Evolutionary conservation across 2,113 vertebrate genomes (phyloP).

Genomic region (Nothocercus julius): DNA sequence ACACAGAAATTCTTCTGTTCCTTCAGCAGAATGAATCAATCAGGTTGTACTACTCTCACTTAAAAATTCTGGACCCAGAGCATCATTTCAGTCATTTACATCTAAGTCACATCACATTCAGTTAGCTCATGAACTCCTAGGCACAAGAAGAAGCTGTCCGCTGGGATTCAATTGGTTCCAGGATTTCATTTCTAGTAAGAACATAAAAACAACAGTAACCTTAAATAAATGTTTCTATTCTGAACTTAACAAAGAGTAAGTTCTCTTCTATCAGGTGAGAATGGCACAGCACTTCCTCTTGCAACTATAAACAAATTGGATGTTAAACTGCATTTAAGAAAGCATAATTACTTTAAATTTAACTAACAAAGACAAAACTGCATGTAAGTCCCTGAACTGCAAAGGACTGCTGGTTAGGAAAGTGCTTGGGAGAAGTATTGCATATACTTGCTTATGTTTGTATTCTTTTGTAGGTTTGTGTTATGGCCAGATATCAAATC

Average conservation of each 20-base stretch:
- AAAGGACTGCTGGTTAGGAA: neutral
- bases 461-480: neutral
- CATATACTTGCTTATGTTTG: neutral
- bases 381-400: neutral
- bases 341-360: neutral
- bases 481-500: neutral
- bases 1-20: neutral
- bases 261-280: neutral
- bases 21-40: neutral
- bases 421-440: neutral
- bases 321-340: neutral
- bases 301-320: neutral
- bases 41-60: neutral
- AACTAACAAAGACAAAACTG: neutral
- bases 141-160: neutral
- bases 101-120: neutral
- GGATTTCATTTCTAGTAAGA: neutral
- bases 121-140: fast-evolving
- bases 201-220: neutral
- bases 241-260: neutral
- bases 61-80: neutral
- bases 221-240: neutral
- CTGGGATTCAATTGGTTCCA: neutral
- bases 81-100: neutral
- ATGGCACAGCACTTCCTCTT: neutral